A percentile compares a stretch with the other conserved stretches of the same genome.
phyloP scores from a whole-genome alignment of 2,797 vertebrate genomes.

The Rhabdomys pumilio region DNA sequence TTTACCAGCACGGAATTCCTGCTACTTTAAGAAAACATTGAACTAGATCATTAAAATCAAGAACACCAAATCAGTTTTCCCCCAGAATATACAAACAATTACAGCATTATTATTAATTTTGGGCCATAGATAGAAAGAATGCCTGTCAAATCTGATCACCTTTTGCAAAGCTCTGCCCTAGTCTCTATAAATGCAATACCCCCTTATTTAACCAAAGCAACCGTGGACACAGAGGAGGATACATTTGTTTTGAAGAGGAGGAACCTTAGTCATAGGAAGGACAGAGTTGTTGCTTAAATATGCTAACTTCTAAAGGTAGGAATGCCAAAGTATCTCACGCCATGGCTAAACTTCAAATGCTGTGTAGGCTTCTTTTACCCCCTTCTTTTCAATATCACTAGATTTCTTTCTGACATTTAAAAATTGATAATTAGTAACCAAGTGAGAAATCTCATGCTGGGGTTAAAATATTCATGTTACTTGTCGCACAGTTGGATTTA shows the following conservation, averaged over 20 bases:
- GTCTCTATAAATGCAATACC: not conserved
- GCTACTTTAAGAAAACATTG: not conserved
- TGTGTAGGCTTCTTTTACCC: not conserved
- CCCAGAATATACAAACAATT: constrained; percentile 9
- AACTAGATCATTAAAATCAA: not conserved
- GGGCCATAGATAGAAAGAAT: not conserved
- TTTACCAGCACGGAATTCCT: not conserved
- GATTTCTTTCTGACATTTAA: constrained; percentile 17
- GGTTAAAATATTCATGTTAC: constrained; percentile 61
- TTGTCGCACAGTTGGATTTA: constrained; percentile 65
- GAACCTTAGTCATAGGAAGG: not conserved
- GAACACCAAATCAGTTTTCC: not conserved
- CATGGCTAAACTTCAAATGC: not conserved
- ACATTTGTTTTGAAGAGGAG: not conserved
- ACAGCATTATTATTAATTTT: not conserved
- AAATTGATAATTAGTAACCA: constrained; percentile 65
- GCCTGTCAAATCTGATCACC: not conserved
- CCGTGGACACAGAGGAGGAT: not conserved
- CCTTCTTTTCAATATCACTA: not conserved
- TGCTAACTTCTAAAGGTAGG: not conserved
- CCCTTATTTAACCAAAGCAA: constrained; percentile 23
- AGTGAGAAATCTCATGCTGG: constrained; percentile 35
- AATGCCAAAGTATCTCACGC: not conserved
- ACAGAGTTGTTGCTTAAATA: constrained; percentile 9
- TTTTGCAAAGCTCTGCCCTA: not conserved